These are phyloP conservation scores for Istiophorus platypterus DNA, from an alignment of 2,113 vertebrate species.

Conservation along the genomic window DNA sequence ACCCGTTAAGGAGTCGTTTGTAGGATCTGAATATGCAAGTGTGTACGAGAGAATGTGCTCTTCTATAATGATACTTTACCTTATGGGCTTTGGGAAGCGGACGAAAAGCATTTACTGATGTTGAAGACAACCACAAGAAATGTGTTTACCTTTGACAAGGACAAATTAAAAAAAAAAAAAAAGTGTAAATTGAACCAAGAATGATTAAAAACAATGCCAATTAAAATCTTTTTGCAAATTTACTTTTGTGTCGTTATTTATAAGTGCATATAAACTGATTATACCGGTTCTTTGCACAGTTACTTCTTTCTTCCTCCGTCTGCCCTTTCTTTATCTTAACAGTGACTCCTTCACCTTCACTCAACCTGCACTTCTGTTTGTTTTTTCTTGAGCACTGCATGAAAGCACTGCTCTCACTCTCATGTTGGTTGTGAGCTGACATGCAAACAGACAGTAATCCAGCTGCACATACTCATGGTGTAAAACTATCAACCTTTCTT, in stretches of 20 bases:
- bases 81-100: conserved; percentile 43
- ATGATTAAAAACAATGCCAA: conserved; percentile 79
- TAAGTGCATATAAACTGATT: not conserved
- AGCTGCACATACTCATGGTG: conserved; percentile 27
- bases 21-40: conserved; percentile 86
- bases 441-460: conserved; percentile 34
- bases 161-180: conserved; percentile 62
- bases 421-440: conserved; percentile 26
- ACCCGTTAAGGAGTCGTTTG: conserved; percentile 79
- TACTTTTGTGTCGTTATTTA: conserved; percentile 47
- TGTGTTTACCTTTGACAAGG: conserved; percentile 82
- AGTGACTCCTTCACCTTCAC: conserved; percentile 47
- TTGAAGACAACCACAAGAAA: conserved; percentile 77
- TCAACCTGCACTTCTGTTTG: conserved; percentile 42
- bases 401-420: conserved; percentile 12
- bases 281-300: not conserved
- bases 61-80: conserved; percentile 74
- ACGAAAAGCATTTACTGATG: conserved; percentile 80
- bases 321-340: conserved; percentile 37
- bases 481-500: conserved; percentile 50
- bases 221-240: conserved; percentile 83
- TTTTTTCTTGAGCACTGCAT: conserved; percentile 49
- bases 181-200: conserved; percentile 82
- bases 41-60: conserved; percentile 72
- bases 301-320: not conserved